Percentiles rank a stretch among this genome's conserved stretches.
Evolutionary conservation across 2,888 invertebrate species (phyloP).

Genomic region (Hypomecis punctinalis): DNA sequence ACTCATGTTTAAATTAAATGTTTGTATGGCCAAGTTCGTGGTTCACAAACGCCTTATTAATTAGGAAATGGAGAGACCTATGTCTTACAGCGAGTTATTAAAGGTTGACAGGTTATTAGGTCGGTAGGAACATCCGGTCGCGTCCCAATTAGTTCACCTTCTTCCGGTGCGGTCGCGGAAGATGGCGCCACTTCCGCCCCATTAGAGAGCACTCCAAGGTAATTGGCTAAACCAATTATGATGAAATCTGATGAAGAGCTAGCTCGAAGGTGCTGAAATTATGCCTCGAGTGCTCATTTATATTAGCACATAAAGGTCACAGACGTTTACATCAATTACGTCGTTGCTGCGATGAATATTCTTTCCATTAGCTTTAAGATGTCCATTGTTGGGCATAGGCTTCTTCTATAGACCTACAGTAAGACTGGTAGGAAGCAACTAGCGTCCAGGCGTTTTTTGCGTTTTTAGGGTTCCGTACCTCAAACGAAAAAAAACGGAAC

Average conservation of each 20-base stretch:
- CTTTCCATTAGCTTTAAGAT: no score
- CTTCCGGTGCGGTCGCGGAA: conserved; percentile 52
- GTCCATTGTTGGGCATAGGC: no score
- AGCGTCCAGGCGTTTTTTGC: no score
- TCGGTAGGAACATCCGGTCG: conserved; percentile 7
- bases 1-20: no score
- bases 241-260: conserved; percentile 2
- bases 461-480: no score
- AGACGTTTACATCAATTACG: neutral
- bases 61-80: neutral
- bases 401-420: no score
- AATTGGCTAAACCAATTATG: conserved; percentile 51
- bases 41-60: no score
- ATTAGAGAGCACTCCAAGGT: conserved; percentile 44
- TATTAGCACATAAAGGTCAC: neutral
- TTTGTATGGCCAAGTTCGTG: no score
- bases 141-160: conserved; percentile 37
- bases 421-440: no score
- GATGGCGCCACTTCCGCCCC: conserved; percentile 52
- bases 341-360: no score
- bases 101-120: neutral
- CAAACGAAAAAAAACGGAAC: no score
- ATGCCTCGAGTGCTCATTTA: neutral
- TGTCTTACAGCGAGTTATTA: neutral
- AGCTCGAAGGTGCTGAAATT: conserved; percentile 5